phyloP scores from a whole-genome alignment of 2,888 invertebrate genomes.

The Lasioglossum vierecki region DNA sequence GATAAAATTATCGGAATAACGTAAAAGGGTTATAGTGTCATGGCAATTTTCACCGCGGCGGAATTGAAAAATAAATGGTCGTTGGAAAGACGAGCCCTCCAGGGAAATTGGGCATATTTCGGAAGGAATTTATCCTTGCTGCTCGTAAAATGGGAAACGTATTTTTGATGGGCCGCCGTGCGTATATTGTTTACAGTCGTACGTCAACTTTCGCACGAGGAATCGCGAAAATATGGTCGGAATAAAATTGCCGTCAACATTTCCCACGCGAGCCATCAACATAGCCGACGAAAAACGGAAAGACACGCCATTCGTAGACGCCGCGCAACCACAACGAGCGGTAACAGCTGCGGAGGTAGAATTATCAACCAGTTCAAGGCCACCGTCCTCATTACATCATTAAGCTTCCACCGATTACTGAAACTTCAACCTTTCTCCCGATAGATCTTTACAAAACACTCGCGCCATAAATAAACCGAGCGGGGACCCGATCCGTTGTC shows the following conservation, averaged over 20 bases:
- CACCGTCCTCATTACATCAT: conserved; percentile 1
- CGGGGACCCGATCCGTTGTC: background rate
- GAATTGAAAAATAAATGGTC: background rate
- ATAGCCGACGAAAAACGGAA: background rate
- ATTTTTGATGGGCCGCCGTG: background rate
- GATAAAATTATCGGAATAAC: background rate
- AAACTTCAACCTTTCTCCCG: background rate
- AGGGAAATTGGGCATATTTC: background rate
- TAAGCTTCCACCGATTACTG: background rate
- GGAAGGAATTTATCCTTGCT: background rate
- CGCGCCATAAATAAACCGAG: background rate
- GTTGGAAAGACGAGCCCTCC: background rate
- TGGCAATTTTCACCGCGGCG: background rate
- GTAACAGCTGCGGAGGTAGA: background rate
- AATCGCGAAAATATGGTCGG: background rate
- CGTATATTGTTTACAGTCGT: background rate
- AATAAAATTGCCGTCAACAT: background rate
- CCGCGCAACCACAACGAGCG: background rate
- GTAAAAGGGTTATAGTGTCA: background rate
- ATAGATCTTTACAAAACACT: background rate
- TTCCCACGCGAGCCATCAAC: conserved; percentile 8
- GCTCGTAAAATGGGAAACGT: background rate
- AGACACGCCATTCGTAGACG: background rate
- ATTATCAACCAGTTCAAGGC: conserved; percentile 2
- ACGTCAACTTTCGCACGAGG: background rate